Evolutionary conservation across 37 sponge, comb jelly and placozoan species (phyloP), one percentile per base, ranked within the genome.

Genomic region (Axinella damicornis): DNA sequence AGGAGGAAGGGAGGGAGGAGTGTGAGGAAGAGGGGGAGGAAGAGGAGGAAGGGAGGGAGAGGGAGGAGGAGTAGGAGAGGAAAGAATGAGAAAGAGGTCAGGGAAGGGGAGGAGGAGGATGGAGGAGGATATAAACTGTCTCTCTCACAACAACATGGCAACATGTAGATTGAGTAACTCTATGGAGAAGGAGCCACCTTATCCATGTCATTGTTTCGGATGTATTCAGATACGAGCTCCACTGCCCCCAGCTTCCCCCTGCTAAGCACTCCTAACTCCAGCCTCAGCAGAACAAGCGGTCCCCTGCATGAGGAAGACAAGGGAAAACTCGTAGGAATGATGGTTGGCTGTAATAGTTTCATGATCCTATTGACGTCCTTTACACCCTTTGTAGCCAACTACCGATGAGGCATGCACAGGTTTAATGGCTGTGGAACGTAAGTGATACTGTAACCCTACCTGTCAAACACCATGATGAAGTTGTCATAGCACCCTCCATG

Each of bases 191-290:
- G n/a, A 46, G 46, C 17, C 53, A 91, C 92, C 78, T 82, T 28
- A 16, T 77, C 59, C 13, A 77, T 31, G 0, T 74, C 21, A 21
- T 71, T 78, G 21, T 57, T 54, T 40, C 89, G 39, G 36, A 93
- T 33, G 69, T 93, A 89, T 67, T 93, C 94, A 13, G 70, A 65
- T 22, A 85, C 78, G 15, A 93, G 41, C 65, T 93, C 87, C 27
- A 54, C 27, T 53, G 86, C 74, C 11, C 89, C 85, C 2, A 93
- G 25, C 32, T 75, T 74, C 11, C 94, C 94, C 40, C 71, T 68
- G 57, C 90, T 85, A 25, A 85, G 33, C 18, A 93, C 79, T 21
- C 94, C 94, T 20, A 93, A 67, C 73, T 89, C 87, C 28, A 89
- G 17, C 58, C 87, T 57, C 58, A 93, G 28, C 53, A 89, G 56